phyloP scores from a whole-genome alignment of 2,113 vertebrate species.

The Spilogale gracilis region DNA sequence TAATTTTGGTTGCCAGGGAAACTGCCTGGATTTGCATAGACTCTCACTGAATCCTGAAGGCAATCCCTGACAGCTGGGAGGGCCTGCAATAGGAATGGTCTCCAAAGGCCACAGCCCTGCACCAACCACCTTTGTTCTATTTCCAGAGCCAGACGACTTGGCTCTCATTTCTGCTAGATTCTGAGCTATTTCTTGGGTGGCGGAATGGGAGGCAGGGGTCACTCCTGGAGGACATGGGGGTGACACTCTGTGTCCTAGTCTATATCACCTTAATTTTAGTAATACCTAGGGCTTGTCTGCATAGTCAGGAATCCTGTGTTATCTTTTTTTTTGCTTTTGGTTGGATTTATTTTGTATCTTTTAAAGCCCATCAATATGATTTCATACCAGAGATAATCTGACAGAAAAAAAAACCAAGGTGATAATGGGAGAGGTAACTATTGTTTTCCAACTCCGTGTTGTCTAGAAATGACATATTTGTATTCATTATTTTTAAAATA shows the following conservation, averaged over 20 bases:
- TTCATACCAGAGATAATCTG: neutral
- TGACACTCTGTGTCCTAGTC: neutral
- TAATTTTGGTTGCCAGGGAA: slow-evolving; percentile 68
- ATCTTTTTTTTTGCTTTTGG: neutral
- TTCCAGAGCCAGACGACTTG: neutral
- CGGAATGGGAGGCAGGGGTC: neutral
- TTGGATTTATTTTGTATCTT: slow-evolving; percentile 20
- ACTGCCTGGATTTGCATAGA: slow-evolving; percentile 61
- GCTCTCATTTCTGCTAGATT: neutral
- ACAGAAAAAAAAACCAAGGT: neutral
- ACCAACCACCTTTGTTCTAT: neutral
- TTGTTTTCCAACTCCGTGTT: neutral
- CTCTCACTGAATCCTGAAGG: slow-evolving; percentile 43
- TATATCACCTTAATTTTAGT: neutral
- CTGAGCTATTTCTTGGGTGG: neutral
- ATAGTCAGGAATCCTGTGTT: neutral
- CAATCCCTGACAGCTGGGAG: neutral
- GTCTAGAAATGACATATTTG: neutral
- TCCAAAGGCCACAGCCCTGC: neutral
- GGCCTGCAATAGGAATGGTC: neutral
- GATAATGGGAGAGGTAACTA: neutral
- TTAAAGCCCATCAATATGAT: neutral
- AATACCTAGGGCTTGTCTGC: neutral
- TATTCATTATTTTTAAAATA: neutral
- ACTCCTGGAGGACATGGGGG: neutral